Base-by-base conservation (phyloP, 1,140 invertebrate genomes). In the Papilio aristodemus region DNA sequence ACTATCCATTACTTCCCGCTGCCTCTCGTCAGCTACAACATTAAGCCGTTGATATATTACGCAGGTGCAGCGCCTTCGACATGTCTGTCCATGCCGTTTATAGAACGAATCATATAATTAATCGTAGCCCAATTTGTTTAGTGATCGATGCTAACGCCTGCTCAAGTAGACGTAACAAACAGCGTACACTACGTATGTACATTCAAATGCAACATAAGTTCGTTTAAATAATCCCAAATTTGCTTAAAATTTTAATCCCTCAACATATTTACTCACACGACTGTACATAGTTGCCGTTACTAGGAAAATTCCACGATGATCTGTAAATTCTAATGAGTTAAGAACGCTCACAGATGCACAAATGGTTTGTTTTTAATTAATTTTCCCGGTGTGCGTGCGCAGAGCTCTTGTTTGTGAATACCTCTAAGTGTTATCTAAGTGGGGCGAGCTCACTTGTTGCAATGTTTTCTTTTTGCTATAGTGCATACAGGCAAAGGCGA, bases 401-500 rank as follows among this genome's bases (percentile, higher is more conserved):
- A 58, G 71, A 54, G 62, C 22, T 41, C 39, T 71, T 79, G 78
- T 79, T 81, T 76, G 73, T 72, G 72, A 74, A 75, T 79, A 68
- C 81, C 69, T 79, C 73, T 78, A 75, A 69, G 74, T 73, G 72
- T 86, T 87, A 89, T 89, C 86, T 84, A 87, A 75, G 67, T 85
- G 41, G 86, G 86, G 82, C 85, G 76, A 72, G 69, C 71, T 69
- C 60, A 71, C 74, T 76, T 81, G 80, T 72, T 77, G 83, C 83
- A 86, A 89, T 85, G 71, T 88, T 86, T 83, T 85, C 82, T 85
- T 76, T 76, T 68, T 68, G 62, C 39, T 64, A 60, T 64, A 67
- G 63, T 57, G n/a, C 60, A 70, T 41, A 25, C 38, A 64, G 1
- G 62, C 22, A 46, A 41, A 64, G 38, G 25, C 39, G 46, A 54